phyloP scores from a whole-genome alignment of 2,888 invertebrate species.

The Cynaeus angustus region DNA sequence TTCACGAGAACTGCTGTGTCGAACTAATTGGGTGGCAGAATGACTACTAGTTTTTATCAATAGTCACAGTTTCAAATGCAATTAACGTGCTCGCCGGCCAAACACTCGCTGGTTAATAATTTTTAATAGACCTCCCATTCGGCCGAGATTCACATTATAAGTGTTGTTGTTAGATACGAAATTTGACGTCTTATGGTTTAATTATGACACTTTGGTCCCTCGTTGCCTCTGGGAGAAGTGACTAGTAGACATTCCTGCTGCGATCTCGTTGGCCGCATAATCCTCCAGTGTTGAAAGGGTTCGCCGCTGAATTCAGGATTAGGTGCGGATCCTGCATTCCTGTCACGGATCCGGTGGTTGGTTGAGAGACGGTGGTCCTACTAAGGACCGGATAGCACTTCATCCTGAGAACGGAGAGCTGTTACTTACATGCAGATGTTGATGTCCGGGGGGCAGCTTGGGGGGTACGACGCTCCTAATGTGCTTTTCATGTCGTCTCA shows the following conservation, averaged over 20 bases:
- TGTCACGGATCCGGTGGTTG: constrained; percentile 52
- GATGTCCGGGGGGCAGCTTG: constrained; percentile 64
- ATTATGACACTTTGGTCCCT: no score
- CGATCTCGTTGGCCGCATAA: constrained; percentile 49
- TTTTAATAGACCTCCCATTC: no score
- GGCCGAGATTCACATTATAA: no score
- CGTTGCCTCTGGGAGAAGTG: no score
- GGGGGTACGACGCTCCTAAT: constrained; percentile 68
- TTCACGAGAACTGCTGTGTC: constrained; percentile 50
- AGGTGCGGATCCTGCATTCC: constrained; percentile 51
- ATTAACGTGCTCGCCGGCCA: neutral
- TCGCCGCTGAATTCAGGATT: constrained; percentile 54
- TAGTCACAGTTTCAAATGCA: constrained; percentile 13
- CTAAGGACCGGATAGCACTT: constrained; percentile 57
- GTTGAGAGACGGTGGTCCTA: constrained; percentile 48
- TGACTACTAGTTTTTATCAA: constrained; percentile 23
- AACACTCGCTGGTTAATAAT: constrained; percentile 36
- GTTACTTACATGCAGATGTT: constrained; percentile 67
- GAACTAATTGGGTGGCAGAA: constrained; percentile 51
- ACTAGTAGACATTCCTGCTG: constrained; percentile 14
- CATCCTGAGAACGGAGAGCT: constrained; percentile 64
- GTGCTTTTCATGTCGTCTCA: constrained; percentile 72
- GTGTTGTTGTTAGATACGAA: no score
- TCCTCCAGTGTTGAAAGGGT: constrained; percentile 53
- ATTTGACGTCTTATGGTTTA: no score